Evolutionary conservation across 2,888 invertebrate species (phyloP), one percentile per base, ranked within the genome.

Genomic region (Sphecodes monilicornis): DNA sequence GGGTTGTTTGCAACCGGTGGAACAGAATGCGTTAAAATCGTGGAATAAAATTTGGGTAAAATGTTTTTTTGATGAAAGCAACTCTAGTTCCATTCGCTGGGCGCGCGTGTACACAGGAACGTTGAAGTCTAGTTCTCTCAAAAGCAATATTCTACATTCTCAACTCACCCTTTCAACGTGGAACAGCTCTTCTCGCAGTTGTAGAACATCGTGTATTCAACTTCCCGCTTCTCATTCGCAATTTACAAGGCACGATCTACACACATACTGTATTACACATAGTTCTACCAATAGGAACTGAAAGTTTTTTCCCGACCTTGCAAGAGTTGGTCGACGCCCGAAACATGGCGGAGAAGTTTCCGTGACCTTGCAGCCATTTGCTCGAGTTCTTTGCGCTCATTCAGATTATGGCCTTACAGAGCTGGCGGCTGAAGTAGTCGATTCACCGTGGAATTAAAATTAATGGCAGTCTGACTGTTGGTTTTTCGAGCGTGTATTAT

Each of bases 261-360:
- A 73, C 84, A 78, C 81, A 81, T 70, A 74, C 85, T 78, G 73
- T 70, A 73, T 85, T 82, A 74, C 66, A 64, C 66, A 78, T 71
- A 85, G 26, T 74, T 74, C 29, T 66, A 39, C 64, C 32, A 39
- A 29, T 22, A 22, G 76, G 26, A 78, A 82, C 78, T 70, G 74
- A 41, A n/a, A 70, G 60, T 16, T 86, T 77, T 79, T 85, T 74
- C 46, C 11, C 57, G 36, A 70, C 43, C 60, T 77, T 69, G 70
- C 32, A 18, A 13, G 64, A 77, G n/a, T 60, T 64, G 57, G 66
- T 16, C 60, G 26, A 76, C 36, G 75, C 32, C 64, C 29, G 71
- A 74, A n/a, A 57, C 57, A 10, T 64, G 18, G 57, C 16, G 22
- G 29, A 57, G 36, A 76, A 76, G 46, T 75, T 68, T 50, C 32